Base-by-base conservation (phyloP, 1,140 invertebrate species). In the Sarcophaga peregrina region DNA sequence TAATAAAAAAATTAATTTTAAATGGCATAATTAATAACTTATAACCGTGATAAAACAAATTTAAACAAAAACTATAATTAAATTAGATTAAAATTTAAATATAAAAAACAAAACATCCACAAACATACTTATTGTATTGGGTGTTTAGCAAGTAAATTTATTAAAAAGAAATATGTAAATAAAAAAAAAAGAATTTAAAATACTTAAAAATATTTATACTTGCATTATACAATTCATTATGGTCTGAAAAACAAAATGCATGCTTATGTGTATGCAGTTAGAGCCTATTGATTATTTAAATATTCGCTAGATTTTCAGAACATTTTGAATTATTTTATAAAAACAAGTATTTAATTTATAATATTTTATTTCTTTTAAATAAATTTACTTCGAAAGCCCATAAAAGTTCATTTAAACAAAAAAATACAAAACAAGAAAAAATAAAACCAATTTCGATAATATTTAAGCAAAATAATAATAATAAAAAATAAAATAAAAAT, bases 1-100 rank as follows among this genome's bases (percentile, higher is more conserved):
- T 78, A 78, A 78, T 15, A n/a, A 78, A 78, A 68, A 25, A 46
- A 81, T 37, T 58, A 81, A 81, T 81, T 68, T 68, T 72, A 81
- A 81, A 68, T 62, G 48, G 45, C 45, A 47, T 47, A 76, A 47
- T 62, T 81, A 58, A 25, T 58, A 48, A 80, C 37, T 58, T 62
- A 81, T 72, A 81, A 81, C 25, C 54, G 54, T 81, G 80, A 62
- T 68, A 81, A 81, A 68, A 81, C 54, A 58, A 75, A 75, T 20
- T 75, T 20, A 45, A 47, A 15, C 45, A 47, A 76, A 47, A 75
- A 75, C 25, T 47, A 75, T n/a, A 75, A 45, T 0, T n/a, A 15
- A 68, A 20, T 20, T 81, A 72, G 52, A n/a, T 45, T 81, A 81
- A 62, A 81, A 45, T 5, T 17, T 37, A 45, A 47, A 72, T 68